These are phyloP conservation scores for Forbesichthys papilliferus DNA, from an alignment of 2,113 vertebrate species.

Conservation along the genomic window DNA sequence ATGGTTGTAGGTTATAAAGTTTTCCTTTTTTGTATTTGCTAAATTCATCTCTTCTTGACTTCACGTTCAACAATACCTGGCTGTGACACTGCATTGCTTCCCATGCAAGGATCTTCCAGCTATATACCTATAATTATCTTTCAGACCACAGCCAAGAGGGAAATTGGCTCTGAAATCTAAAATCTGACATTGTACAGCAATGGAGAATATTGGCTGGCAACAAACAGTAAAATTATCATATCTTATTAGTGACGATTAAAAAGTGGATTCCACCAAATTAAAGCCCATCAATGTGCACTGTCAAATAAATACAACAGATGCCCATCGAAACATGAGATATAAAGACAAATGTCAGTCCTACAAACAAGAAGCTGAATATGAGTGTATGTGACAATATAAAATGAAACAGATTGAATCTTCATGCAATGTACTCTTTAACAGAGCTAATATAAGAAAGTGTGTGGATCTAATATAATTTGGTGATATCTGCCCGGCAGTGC, in stretches of 20 bases:
- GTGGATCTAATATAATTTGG: not conserved
- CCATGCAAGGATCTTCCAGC: slow-evolving; percentile 27
- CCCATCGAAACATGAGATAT: not conserved
- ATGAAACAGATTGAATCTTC: too few relatives aligned
- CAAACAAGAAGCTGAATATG: too few relatives aligned
- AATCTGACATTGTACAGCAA: slow-evolving; percentile 19
- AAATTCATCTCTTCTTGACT: slow-evolving; percentile 37
- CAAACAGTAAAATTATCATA: slow-evolving; percentile 9
- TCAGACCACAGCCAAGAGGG: slow-evolving; percentile 7
- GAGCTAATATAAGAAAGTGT: too few relatives aligned
- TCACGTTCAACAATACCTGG: slow-evolving; percentile 25
- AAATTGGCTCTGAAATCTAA: slow-evolving; percentile 19
- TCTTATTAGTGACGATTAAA: slow-evolving; percentile 13
- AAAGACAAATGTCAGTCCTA: too few relatives aligned
- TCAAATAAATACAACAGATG: slow-evolving; percentile 11
- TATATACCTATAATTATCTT: slow-evolving; percentile 11
- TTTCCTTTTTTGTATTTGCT: slow-evolving; percentile 29
- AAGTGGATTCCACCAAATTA: not conserved
- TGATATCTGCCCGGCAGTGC: not conserved
- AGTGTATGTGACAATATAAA: too few relatives aligned
- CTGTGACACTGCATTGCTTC: slow-evolving; percentile 21
- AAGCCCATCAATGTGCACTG: not conserved
- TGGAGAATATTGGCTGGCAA: slow-evolving; percentile 8
- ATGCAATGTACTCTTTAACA: too few relatives aligned
- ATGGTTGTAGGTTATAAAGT: not conserved